Percentiles rank a stretch among this genome's conserved stretches.
Conservation (phyloP, 2,888 invertebrate species). For the Phania funesta region DNA sequence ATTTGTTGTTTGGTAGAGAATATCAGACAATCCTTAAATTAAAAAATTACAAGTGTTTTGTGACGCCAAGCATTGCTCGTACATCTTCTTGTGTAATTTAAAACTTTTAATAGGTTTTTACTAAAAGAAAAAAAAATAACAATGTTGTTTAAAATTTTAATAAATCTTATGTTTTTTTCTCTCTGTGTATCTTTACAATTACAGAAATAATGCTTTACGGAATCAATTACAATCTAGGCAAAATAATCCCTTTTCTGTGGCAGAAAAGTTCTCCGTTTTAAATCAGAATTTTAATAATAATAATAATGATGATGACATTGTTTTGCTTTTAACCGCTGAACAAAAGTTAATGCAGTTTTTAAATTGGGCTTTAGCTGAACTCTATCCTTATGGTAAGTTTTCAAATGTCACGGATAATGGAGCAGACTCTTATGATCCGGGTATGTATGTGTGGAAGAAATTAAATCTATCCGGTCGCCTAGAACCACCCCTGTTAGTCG, state of each 20-base stretch:
- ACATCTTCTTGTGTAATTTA: conserved; percentile 30
- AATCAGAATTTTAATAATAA: conserved; percentile 2
- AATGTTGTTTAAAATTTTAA: background rate
- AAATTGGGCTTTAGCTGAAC: conserved; percentile 76
- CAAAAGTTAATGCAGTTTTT: conserved; percentile 76
- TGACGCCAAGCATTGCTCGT: background rate
- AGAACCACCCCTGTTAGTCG: conserved; percentile 77
- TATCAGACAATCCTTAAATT: conserved; percentile 57
- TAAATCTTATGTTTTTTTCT: background rate
- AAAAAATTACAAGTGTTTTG: conserved; percentile 55
- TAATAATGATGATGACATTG: conserved; percentile 70
- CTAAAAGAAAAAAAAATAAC: background rate
- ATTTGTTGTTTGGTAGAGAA: conserved; percentile 6
- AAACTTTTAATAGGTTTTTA: conserved; percentile 46
- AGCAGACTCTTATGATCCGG: conserved; percentile 74
- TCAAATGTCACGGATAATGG: conserved; percentile 63
- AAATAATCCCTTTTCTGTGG: background rate
- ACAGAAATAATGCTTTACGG: conserved; percentile 44
- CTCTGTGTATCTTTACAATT: background rate
- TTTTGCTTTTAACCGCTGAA: conserved; percentile 75
- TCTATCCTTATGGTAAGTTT: conserved; percentile 71
- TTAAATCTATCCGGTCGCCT: conserved; percentile 77
- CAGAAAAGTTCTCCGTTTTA: background rate
- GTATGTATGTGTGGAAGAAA: conserved; percentile 76
- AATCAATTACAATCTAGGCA: conserved; percentile 20